Evolutionary conservation across 2,888 invertebrate genomes (phyloP), one percentile per base, ranked within the genome.

Genomic region (Drosophila nigricruria): DNA sequence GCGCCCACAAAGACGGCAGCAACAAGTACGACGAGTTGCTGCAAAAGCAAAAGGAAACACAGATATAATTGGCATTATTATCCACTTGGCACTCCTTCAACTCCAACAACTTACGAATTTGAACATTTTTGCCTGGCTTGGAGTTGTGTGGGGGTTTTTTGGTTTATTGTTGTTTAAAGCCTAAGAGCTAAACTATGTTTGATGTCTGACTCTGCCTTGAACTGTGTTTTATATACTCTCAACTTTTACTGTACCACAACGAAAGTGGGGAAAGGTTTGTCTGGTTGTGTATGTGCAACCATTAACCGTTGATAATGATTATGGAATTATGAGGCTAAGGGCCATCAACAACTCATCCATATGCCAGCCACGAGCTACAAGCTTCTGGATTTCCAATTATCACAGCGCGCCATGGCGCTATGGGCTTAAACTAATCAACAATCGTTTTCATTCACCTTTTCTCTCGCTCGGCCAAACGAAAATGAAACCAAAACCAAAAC

Each of bases 41-140:
- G 68, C 34, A 79, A 74, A 53, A 4, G n/a, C n/a, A 49, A 38
- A 18, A 30, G 49, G 9, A 66, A 54, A 40, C 5, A 27, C 5
- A 30, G 52, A 52, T 63, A 23, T 52, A 23, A 30, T 30, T 8
- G 36, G 38, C 45, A 45, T 25, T 25, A n/a, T 30, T 59, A 27
- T 50, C 60, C 54, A 30, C 16, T 25, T 16, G 30, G 12, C 14
- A 14, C 9, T 59, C 63, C 49, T 18, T 50, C 45, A 30, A 6
- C 9, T 30, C 3, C 45, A 49, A 85, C 89, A 47, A 89, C 91
- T 89, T 91, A 91, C 89, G 61, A 90, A 63, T 70, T 83, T 91
- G 62, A 80, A 91, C 90, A 90, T 90, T 91, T 91, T 90, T 75
- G 79, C 81, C 82, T 47, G 53, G 71, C 67, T 78, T 79, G 61